Conservation (phyloP, 2,113 vertebrate species). For the Eclectus roratus region DNA sequence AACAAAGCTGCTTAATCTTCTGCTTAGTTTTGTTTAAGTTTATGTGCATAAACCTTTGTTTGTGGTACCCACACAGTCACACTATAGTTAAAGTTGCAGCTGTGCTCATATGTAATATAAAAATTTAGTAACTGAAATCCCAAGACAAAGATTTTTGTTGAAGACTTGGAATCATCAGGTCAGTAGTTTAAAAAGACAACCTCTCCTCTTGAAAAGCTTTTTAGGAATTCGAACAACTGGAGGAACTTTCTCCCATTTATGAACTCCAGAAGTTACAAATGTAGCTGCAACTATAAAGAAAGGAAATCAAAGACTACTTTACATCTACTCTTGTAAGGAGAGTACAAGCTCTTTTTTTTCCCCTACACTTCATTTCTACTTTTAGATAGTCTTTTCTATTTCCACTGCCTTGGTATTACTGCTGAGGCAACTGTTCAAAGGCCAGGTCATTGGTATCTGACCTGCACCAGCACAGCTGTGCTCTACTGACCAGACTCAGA, state of each 20-base stretch:
- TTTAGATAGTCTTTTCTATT: background rate
- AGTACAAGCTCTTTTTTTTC: background rate
- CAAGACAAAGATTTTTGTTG: background rate
- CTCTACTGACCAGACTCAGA: background rate
- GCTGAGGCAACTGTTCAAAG: background rate
- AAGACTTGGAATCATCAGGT: background rate
- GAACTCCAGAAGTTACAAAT: background rate
- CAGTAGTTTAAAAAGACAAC: background rate
- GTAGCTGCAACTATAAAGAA: background rate
- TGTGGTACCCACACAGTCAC: background rate
- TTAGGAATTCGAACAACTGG: background rate
- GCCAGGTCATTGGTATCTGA: background rate
- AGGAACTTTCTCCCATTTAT: background rate
- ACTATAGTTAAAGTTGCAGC: background rate
- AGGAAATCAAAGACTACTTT: background rate
- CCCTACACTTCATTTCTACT: background rate
- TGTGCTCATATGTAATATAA: background rate
- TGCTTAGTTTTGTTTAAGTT: background rate
- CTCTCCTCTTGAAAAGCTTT: background rate
- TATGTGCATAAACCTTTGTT: background rate
- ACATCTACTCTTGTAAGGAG: background rate
- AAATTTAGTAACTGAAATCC: background rate
- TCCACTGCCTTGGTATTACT: background rate
- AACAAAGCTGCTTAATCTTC: background rate
- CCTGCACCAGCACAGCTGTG: background rate